Base-by-base conservation (phyloP, 2,888 invertebrate species). In the Pristionchus exspectatus region DNA sequence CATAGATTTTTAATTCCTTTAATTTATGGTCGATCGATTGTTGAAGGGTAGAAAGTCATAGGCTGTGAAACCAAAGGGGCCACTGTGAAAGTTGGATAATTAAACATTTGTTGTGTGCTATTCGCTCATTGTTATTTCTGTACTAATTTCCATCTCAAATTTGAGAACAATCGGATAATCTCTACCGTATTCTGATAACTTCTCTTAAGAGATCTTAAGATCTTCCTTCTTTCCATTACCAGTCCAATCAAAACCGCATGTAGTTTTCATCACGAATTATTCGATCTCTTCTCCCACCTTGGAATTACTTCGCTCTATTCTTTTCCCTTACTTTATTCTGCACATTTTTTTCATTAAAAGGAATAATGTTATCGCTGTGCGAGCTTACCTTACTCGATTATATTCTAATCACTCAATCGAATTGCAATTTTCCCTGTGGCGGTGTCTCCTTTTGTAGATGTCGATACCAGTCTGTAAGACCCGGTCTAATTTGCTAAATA, bases 41-140 rank as follows among this genome's bases (percentile, higher is more conserved):
- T 74, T 38, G 9, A 74, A 38, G 69, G 27, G 74, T 63, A 3
- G 21, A 24, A 59, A 59, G 74, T 74, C 74, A 74, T 74, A 74
- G 74, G 74, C 74, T 74, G 74, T 38, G 38, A 74, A 50, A 74
- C 74, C 74, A 38, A 74, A 74, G 38, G 38, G 74, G 38, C 44
- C 21, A n/a, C 63, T 63, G 63, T 63, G n/a, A 63, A 63, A n/a
- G 63, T 63, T 63, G 63, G 63, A 63, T 63, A 7, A 63, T 63
- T 63, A 56, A 56, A 21, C 18, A 56, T 56, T 56, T 24, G 33
- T 18, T 30, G 30, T 72, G 69, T 72, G 30, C 69, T 72, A 72
- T 30, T 72, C 69, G 66, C 27, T 24, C 18, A 24, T 59, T 59
- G 59, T 66, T 27, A 24, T 66, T 66, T 66, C 66, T 66, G 59